Evolutionary conservation across 1,140 invertebrate genomes (phyloP).

Genomic region (Lucilia sericata): DNA sequence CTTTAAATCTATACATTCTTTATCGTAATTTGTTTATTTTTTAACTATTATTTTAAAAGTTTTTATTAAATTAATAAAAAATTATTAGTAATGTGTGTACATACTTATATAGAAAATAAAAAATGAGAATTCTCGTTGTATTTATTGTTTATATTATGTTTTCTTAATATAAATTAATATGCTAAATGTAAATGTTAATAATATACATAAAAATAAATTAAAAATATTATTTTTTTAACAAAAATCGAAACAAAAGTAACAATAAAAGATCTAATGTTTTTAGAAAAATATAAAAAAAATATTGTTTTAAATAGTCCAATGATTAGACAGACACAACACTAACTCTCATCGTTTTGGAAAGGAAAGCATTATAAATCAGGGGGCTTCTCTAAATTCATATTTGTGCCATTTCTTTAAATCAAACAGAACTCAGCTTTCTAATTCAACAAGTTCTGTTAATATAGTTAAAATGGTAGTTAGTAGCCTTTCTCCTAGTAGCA

Average conservation of each 20-base stretch:
- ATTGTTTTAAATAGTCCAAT: constrained; percentile 14
- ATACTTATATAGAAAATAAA: constrained; percentile 22
- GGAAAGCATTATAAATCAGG: no score
- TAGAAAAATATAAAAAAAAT: constrained; percentile 5
- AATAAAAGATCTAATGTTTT: constrained; percentile 25
- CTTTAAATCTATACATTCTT: neutral
- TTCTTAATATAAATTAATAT: constrained; percentile 44
- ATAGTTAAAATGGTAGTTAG: no score
- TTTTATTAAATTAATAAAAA: constrained; percentile 44
- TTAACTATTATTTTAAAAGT: neutral
- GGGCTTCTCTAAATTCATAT: no score
- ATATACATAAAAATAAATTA: neutral
- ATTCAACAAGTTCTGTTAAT: no score
- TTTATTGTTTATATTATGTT: constrained; percentile 43
- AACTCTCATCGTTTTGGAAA: no score
- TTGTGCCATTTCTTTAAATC: no score
- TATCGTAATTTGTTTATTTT: no score
- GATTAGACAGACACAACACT: no score
- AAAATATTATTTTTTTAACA: constrained; percentile 26
- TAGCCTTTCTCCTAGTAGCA: no score
- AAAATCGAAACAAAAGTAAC: constrained; percentile 10
- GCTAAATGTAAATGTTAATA: constrained; percentile 25
- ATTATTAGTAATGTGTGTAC: neutral
- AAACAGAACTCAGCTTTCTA: no score
- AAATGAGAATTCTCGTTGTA: constrained; percentile 29